A percentile compares a stretch with the other conserved stretches of the same genome.
Evolutionary conservation across 2,113 vertebrate species (phyloP).

Genomic region (Phalacrocorax pelagicus): DNA sequence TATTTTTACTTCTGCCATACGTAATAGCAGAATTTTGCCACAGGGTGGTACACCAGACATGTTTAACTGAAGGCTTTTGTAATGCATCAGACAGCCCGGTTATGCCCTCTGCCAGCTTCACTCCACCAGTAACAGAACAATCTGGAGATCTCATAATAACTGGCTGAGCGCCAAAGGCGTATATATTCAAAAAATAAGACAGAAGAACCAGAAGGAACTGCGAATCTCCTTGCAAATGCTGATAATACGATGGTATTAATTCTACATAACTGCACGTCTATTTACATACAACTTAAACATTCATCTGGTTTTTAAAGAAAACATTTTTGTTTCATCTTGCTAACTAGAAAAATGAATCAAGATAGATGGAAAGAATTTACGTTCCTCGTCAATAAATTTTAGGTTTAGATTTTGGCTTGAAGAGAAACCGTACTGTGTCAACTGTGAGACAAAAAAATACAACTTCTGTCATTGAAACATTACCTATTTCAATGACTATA

Average conservation of each 20-base stretch:
- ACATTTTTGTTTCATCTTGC: background rate
- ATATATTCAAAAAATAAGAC: background rate
- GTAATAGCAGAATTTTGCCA: slow-evolving; percentile 86
- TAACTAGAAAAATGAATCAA: background rate
- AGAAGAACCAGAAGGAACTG: background rate
- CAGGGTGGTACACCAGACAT: slow-evolving; percentile 88
- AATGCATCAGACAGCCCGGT: slow-evolving; percentile 74
- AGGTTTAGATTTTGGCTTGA: background rate
- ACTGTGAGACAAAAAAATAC: background rate
- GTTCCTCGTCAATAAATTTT: background rate
- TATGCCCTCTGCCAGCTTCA: slow-evolving; percentile 71
- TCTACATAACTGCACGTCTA: background rate
- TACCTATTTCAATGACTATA: background rate
- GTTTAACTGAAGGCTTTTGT: slow-evolving; percentile 76
- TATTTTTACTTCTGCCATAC: slow-evolving; percentile 60
- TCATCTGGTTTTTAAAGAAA: background rate
- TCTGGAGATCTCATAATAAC: slow-evolving; percentile 76
- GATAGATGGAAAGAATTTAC: background rate
- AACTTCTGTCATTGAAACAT: background rate
- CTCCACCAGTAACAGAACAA: slow-evolving; percentile 73
- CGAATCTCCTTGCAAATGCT: background rate
- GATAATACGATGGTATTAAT: background rate
- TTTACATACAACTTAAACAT: background rate
- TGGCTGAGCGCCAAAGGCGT: slow-evolving; percentile 61
- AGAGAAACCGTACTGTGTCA: background rate